Evolutionary conservation across 2,888 invertebrate genomes (phyloP).

Genomic region (Stenchaetothrips biformis): DNA sequence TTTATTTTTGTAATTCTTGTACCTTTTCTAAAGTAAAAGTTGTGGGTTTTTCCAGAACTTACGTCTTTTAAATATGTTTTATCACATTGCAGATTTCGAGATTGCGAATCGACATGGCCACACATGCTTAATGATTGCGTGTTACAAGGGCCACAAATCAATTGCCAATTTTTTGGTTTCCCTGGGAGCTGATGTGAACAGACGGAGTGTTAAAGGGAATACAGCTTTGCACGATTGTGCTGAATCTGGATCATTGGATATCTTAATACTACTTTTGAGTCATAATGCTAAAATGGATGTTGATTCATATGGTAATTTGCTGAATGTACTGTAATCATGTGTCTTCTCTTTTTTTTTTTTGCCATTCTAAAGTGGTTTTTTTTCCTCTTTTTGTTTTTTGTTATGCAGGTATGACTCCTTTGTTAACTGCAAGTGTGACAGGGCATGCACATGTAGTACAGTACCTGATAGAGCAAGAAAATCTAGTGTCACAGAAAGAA

Average conservation of each 20-base stretch:
- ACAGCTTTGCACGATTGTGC: constrained; percentile 98
- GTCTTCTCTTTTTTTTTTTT: background rate
- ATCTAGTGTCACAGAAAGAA: constrained; percentile 67
- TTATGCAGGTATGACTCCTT: constrained; percentile 79
- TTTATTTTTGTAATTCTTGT: background rate
- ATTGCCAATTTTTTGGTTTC: constrained; percentile 86
- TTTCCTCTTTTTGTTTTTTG: constrained; percentile 31
- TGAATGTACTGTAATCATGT: background rate
- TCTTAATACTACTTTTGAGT: constrained; percentile 79
- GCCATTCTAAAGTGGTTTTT: background rate
- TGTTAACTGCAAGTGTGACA: constrained; percentile 87
- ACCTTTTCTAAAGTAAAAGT: constrained; percentile 11
- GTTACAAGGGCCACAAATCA: constrained; percentile 88
- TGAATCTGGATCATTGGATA: constrained; percentile 89
- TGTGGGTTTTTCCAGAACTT: background rate
- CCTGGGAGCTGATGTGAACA: constrained; percentile 84
- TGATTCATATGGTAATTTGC: constrained; percentile 76
- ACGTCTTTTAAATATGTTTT: constrained; percentile 19
- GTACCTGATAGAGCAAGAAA: constrained; percentile 72
- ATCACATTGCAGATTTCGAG: constrained; percentile 71
- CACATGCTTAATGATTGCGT: constrained; percentile 97
- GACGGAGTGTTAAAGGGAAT: constrained; percentile 87
- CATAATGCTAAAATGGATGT: constrained; percentile 90
- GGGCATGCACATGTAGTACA: constrained; percentile 92
- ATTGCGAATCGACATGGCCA: constrained; percentile 93